Evolutionary conservation across 2,797 vertebrate species (phyloP), one percentile per base, ranked within the genome.

Genomic region (Lacerta viridis): DNA sequence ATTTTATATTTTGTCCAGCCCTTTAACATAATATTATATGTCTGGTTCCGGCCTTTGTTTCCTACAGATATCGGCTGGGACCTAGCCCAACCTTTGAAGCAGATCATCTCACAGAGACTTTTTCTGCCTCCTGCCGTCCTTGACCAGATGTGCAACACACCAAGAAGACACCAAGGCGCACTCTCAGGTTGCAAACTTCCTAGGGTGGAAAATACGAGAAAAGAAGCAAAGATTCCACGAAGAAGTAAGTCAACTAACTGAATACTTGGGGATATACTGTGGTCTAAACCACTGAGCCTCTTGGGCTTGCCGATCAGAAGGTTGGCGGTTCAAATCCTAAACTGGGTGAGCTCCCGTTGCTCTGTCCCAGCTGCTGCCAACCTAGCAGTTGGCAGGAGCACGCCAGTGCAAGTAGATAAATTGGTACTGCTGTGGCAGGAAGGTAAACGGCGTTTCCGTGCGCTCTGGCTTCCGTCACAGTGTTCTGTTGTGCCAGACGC

Each of bases 141-240:
- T 81, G 39, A 39, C 46, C 41, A 93, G 80, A 23, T 81, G 46
- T 89, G 84, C 59, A 75, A 71, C 10, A 29, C 71, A 76, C 76
- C 66, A 64, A 55, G 36, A 72, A 82, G 83, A 75, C 79, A 84
- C 72, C 50, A 15, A 55, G 88, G 86, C 10, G 29, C 87, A 50
- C 39, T 91, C 66, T 33, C 81, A 69, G 87, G 80, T 66, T 89
- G 90, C 36, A 87, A 78, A 33, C 69, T 86, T 84, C 90, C 85
- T 46, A 89, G 43, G 43, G 85, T 85, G 50, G 86, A 81, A 82
- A 86, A 89, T 50, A 68, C 33, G 66, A 43, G 27, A 55, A 91
- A 50, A 64, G 86, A 87, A 85, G 39, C 79, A 79, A 89, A 81
- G 79, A 41, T 36, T 13, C 88, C 82, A 27, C 71, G 1, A 85